Conservation (phyloP, 2,113 vertebrate genomes). For the Scomber scombrus region DNA sequence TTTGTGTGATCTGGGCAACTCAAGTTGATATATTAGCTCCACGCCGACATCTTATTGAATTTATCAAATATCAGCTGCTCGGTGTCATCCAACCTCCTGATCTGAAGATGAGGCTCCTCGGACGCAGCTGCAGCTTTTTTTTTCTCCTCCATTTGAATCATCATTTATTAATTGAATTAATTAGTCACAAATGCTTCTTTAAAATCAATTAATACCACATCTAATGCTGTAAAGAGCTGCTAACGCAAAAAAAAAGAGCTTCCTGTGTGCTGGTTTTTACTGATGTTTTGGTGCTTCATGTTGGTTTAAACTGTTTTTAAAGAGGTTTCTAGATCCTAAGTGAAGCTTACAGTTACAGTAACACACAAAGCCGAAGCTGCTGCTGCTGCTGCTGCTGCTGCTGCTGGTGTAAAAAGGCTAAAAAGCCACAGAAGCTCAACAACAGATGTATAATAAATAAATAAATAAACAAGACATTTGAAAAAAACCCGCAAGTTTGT, state of each 20-base stretch:
- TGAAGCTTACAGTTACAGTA: neutral
- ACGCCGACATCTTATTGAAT: constrained; percentile 22
- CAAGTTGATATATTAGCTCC: constrained; percentile 13
- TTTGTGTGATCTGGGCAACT: constrained; percentile 23
- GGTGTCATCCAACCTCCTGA: constrained; percentile 6
- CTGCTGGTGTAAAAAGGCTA: neutral
- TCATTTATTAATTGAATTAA: too few species aligned
- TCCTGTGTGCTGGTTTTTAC: neutral
- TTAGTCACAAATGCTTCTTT: too few species aligned
- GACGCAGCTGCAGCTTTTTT: neutral
- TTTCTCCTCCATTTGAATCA: too few species aligned
- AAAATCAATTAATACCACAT: too few species aligned
- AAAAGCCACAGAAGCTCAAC: constrained; percentile 28
- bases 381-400: neutral
- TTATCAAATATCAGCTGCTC: constrained; percentile 19
- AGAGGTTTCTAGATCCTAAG: neutral
- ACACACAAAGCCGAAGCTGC: constrained; percentile 1
- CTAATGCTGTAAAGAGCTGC: too few species aligned
- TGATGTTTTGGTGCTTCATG: neutral
- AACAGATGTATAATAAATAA: neutral
- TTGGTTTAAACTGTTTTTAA: too few species aligned
- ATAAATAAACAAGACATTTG: constrained; percentile 38
- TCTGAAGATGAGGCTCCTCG: too few species aligned
- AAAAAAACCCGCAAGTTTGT: constrained; percentile 44
- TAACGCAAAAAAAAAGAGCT: too few species aligned